phyloP scores from a whole-genome alignment of 2,888 invertebrate genomes.

The Drosophila trichaetosa region DNA sequence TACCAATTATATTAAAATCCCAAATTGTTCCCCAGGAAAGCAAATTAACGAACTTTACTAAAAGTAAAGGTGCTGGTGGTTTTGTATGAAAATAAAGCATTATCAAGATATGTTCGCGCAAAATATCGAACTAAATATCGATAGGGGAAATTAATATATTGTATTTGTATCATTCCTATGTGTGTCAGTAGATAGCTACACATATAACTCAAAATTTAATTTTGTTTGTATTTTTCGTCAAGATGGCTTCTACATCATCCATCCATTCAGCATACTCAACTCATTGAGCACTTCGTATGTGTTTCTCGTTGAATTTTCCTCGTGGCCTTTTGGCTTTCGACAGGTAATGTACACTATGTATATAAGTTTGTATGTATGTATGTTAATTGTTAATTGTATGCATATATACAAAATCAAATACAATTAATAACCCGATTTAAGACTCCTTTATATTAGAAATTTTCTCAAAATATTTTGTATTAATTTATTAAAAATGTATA shows the following conservation, averaged over 20 bases:
- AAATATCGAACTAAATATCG: constrained; percentile 16
- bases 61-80: not conserved
- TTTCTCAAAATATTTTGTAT: not conserved
- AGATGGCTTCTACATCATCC: constrained; percentile 88
- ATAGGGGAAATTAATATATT: constrained; percentile 28
- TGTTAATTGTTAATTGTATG: not conserved
- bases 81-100: not conserved
- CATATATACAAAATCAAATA: not conserved
- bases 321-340: constrained; percentile 46
- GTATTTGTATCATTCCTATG: constrained; percentile 10
- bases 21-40: not conserved
- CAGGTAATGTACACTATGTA: constrained; percentile 53
- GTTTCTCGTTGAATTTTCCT: constrained; percentile 17
- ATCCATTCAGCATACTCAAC: not conserved
- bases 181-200: constrained; percentile 46
- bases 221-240: constrained; percentile 85
- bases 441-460: not conserved
- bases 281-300: not conserved
- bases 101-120: not conserved
- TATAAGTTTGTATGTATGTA: constrained; percentile 5
- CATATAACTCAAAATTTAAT: constrained; percentile 66
- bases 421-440: not conserved
- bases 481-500: not conserved
- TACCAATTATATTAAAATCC: not conserved
- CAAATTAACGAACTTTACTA: not conserved